Evolutionary conservation across 2,888 invertebrate species (phyloP), one percentile per base, ranked within the genome.

Genomic region (Acleris holmiana): DNA sequence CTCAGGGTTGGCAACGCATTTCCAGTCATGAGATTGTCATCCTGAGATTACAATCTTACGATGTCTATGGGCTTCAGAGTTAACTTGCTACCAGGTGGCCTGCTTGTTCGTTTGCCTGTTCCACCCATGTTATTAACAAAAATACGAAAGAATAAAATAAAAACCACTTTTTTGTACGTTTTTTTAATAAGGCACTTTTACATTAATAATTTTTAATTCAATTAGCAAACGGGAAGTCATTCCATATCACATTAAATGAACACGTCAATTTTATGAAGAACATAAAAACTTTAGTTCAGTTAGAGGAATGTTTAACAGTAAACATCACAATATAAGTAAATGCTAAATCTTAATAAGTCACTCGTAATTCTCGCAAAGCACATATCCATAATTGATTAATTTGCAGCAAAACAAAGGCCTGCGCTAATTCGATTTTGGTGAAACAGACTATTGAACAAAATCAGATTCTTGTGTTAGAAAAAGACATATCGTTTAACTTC

Each of bases 171-270:
- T 6, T 10, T 10, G 13, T 46, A 44, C 5, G 19, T 61, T 47
- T 49, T 8, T 61, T 61, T 61, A 53, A 47, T 53, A 46, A 47
- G 53, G 60, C 60, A 61, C 53, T 47, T 53, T 35, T 35, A 47
- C n/a, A 53, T 53, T 47, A n/a, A 44, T 44, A 44, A 44, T n/a
- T 44, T 41, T 17, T 2, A 44, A 44, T 7, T n/a, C 4, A 7
- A n/a, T 7, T 4, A 17, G 44, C n/a, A 4, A 17, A 15, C 17
- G 44, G 35, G 35, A 35, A 35, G 4, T 17, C 44, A 5, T 17
- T 44, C 15, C 17, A 44, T 17, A 7, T 44, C 44, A 44, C 15
- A 44, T 18, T 51, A 18, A 18, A 5, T 29, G 15, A 51, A 35
- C 35, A 18, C 13, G 18, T 51, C n/a, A 17, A 15, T 21, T 49